Percentiles rank a stretch among this genome's conserved stretches.
Evolutionary conservation across 1,140 invertebrate species (phyloP).

Genomic region (Oryctes rhinoceros): DNA sequence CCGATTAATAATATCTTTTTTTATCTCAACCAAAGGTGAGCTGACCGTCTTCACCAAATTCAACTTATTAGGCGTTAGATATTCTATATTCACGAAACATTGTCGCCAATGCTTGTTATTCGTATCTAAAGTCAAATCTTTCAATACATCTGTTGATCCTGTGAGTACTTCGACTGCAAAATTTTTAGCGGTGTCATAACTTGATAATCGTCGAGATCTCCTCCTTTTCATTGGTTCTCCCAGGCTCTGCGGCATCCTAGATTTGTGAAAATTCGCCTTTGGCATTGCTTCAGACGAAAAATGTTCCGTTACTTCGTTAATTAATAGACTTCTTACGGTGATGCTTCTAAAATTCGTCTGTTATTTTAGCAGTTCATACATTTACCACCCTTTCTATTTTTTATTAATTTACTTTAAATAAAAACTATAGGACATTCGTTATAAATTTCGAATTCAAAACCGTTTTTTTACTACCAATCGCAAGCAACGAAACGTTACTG

Average conservation of each 20-base stretch:
- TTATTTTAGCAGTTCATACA: too few species aligned
- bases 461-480: too few species aligned
- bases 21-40: not conserved
- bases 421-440: too few species aligned
- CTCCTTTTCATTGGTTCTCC: not conserved
- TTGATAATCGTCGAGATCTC: not conserved
- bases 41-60: not conserved
- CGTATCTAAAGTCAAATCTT: not conserved
- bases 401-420: too few species aligned
- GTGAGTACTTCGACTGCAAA: not conserved
- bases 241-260: not conserved
- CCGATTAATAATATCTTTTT: not conserved
- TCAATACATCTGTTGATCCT: not conserved
- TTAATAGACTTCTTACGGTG: too few species aligned
- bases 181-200: not conserved
- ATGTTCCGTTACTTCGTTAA: too few species aligned
- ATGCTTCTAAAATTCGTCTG: too few species aligned
- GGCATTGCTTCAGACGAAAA: not conserved
- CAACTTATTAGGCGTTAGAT: constrained; percentile 16
- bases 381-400: too few species aligned
- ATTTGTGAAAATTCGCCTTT: not conserved
- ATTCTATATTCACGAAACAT: not conserved
- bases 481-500: too few species aligned
- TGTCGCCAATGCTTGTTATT: not conserved
- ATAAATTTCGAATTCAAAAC: too few species aligned